Evolutionary conservation across 2,113 vertebrate species (phyloP).

Genomic region (Lamprotornis superbus): DNA sequence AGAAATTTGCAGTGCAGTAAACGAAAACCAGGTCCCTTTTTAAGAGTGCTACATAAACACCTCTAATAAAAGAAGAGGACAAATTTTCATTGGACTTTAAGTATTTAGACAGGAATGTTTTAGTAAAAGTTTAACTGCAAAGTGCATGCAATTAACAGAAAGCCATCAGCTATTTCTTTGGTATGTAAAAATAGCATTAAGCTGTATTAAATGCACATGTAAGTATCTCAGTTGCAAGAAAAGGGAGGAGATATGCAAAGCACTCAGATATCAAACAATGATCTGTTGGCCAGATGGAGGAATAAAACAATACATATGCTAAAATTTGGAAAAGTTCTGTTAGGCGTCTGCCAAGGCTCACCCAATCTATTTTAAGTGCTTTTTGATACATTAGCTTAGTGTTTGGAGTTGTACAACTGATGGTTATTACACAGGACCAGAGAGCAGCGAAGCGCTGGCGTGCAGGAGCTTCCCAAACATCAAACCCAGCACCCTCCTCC

Average conservation of each 20-base stretch:
- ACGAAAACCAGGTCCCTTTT: constrained; percentile 58
- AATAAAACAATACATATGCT: constrained; percentile 74
- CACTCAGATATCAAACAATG: constrained; percentile 68
- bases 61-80: constrained; percentile 59
- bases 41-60: constrained; percentile 65
- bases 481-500: background rate
- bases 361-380: constrained; percentile 78
- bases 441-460: constrained; percentile 67
- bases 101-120: constrained; percentile 48
- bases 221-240: constrained; percentile 69
- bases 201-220: constrained; percentile 62
- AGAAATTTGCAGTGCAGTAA: constrained; percentile 35
- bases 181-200: constrained; percentile 66
- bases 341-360: constrained; percentile 67
- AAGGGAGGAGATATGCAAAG: constrained; percentile 72
- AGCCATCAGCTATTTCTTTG: constrained; percentile 59
- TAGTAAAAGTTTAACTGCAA: constrained; percentile 56
- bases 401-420: constrained; percentile 68
- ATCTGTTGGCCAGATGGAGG: constrained; percentile 73
- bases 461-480: constrained; percentile 27
- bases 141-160: constrained; percentile 60
- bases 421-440: constrained; percentile 77
- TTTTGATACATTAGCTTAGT: constrained; percentile 81
- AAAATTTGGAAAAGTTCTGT: constrained; percentile 71
- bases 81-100: constrained; percentile 54